Percentiles rank a stretch among this genome's conserved stretches.
Conservation (phyloP, 2,113 vertebrate genomes). For the Panthera uncia region DNA sequence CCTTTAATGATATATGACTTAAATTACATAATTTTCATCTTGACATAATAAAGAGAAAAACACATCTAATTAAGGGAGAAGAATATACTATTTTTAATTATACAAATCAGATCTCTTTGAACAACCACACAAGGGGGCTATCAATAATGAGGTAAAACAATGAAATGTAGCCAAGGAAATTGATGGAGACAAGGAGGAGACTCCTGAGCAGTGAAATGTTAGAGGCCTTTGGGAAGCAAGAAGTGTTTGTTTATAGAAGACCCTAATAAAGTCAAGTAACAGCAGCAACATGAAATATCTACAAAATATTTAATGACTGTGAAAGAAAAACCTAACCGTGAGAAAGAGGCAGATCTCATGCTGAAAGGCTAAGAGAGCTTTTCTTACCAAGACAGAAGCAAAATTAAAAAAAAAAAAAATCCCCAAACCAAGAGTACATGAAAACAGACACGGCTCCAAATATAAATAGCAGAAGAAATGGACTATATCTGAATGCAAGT, state of each 20-base stretch:
- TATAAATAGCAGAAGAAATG: not conserved
- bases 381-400: not conserved
- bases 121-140: not conserved
- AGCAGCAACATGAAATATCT: not conserved
- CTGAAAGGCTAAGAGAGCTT: not conserved
- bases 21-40: conserved; percentile 5
- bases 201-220: not conserved
- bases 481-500: not conserved
- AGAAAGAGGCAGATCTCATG: not conserved
- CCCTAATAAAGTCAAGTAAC: not conserved
- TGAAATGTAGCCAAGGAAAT: not conserved
- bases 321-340: not conserved
- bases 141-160: conserved; percentile 15
- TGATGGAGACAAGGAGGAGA: not conserved
- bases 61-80: not conserved
- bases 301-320: not conserved
- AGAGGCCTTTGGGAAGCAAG: not conserved
- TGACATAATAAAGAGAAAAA: not conserved
- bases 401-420: not conserved
- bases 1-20: not conserved
- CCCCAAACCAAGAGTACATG: not conserved
- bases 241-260: not conserved
- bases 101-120: not conserved
- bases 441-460: not conserved
- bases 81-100: conserved; percentile 22